Evolutionary conservation across 1,140 invertebrate genomes (phyloP), one percentile per base, ranked within the genome.

Genomic region (Trichoplusia ni): DNA sequence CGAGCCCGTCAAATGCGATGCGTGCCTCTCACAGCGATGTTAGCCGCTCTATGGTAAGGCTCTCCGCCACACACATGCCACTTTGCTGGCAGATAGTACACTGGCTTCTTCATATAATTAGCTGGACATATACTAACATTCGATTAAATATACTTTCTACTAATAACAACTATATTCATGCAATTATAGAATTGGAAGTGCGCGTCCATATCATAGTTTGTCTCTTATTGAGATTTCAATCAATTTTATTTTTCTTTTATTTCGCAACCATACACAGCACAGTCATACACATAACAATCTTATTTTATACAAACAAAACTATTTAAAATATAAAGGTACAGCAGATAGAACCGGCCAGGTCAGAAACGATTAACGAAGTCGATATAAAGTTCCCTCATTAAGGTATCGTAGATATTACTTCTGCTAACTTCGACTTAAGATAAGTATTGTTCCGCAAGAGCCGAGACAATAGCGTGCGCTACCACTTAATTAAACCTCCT

Each of bases 11-110:
- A 86, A 84, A 82, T 91, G 90, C 84, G 84, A 91, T 81, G 86
- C 89, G 79, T 91, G 90, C 84, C 88, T 91, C 79, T 91, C 90
- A 71, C 90, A 91, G 84, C 86, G 90, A 81, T 91, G 90, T 84
- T 91, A 91, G 78, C 84, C 78, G 81, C 78, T 81, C 73, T 79
- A 85, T 81, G 87, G 89, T 90, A 91, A 90, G 89, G 86, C 75
- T 67, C 76, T 73, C 56, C 38, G 56, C 56, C 76, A 58, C 65
- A 79, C 75, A 79, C 69, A 66, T 65, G 42, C 19, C 58, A 69
- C 40, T 62, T 66, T 71, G 40, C 67, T 76, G 63, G 63, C 69
- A 71, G 66, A 75, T 69, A 71, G 71, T 70, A 62, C 14, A 47
- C 38, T 44, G 25, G 49, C 37, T 37, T 40, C 9, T 6, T 19